A percentile compares a stretch with the other conserved stretches of the same genome.
Evolutionary conservation across 2,797 vertebrate species (phyloP).

Genomic region (Catamblyrhynchus diadema): DNA sequence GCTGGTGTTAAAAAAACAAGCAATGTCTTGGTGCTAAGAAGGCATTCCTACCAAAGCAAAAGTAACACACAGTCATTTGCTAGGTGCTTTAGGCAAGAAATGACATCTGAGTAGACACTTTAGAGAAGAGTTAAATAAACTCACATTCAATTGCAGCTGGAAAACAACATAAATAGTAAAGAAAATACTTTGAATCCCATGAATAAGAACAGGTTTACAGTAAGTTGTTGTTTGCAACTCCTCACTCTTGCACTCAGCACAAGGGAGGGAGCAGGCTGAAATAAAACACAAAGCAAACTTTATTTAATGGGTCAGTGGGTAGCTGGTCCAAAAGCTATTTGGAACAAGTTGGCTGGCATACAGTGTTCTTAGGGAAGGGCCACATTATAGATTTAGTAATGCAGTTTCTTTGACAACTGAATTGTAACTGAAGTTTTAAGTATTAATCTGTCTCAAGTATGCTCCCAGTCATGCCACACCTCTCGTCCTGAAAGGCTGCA

Average conservation of each 20-base stretch:
- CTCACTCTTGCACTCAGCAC: not conserved
- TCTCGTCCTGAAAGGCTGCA: not conserved
- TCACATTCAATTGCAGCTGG: not conserved
- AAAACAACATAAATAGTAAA: not conserved
- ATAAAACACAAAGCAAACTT: not conserved
- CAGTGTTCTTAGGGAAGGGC: not conserved
- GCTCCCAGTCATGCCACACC: not conserved
- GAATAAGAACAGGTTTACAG: not conserved
- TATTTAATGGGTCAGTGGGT: not conserved
- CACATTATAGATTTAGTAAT: not conserved
- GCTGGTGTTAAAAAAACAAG: constrained; percentile 20
- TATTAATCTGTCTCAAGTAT: not conserved
- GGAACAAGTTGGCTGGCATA: not conserved
- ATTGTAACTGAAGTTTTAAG: not conserved
- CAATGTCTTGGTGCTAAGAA: constrained; percentile 19
- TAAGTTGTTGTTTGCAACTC: not conserved
- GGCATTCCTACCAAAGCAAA: constrained; percentile 26
- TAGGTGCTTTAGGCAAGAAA: constrained; percentile 20
- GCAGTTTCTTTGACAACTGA: not conserved
- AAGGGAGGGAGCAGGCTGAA: not conserved
- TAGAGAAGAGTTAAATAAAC: not conserved
- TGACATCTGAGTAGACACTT: not conserved
- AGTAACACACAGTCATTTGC: not conserved
- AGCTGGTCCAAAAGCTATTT: not conserved
- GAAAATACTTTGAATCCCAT: not conserved